Conservation (phyloP, 2,113 vertebrate species). For the Scortum barcoo region DNA sequence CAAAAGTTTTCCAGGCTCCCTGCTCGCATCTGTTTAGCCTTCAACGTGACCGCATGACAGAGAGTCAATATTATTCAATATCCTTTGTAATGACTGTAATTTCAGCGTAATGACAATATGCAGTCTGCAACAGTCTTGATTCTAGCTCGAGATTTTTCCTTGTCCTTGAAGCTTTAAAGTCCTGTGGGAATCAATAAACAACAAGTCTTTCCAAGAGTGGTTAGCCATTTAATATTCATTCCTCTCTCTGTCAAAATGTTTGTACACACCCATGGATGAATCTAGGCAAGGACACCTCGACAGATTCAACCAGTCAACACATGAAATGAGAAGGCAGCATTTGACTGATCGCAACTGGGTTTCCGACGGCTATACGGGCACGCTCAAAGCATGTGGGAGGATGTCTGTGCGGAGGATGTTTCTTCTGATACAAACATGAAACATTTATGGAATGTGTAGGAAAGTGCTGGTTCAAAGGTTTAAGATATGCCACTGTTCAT, state of each 20-base stretch:
- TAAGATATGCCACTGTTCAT: neutral
- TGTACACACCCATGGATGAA: neutral
- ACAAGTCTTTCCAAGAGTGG: neutral
- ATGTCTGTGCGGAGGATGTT: neutral
- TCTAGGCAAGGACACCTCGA: neutral
- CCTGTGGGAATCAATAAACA: slow-evolving; percentile 39
- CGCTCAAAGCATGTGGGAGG: neutral
- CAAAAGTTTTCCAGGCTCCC: slow-evolving; percentile 54
- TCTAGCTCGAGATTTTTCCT: slow-evolving; percentile 14
- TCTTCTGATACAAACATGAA: slow-evolving; percentile 15
- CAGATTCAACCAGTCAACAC: slow-evolving; percentile 29
- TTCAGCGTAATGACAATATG: slow-evolving; percentile 43
- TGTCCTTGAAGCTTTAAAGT: slow-evolving; percentile 38
- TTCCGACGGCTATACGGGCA: neutral
- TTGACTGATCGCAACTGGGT: slow-evolving; percentile 1
- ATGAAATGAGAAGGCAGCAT: slow-evolving; percentile 25
- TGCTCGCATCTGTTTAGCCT: slow-evolving; percentile 64
- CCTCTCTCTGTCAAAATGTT: neutral
- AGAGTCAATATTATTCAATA: slow-evolving; percentile 60
- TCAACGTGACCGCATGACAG: slow-evolving; percentile 57
- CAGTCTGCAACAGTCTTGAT: slow-evolving; percentile 20
- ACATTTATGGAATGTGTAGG: slow-evolving; percentile 26
- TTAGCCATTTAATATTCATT: neutral
- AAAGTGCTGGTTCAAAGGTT: slow-evolving; percentile 7
- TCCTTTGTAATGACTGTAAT: slow-evolving; percentile 45